Conservation (phyloP, 2,113 vertebrate species). For the Trochalopteron elliotii region DNA sequence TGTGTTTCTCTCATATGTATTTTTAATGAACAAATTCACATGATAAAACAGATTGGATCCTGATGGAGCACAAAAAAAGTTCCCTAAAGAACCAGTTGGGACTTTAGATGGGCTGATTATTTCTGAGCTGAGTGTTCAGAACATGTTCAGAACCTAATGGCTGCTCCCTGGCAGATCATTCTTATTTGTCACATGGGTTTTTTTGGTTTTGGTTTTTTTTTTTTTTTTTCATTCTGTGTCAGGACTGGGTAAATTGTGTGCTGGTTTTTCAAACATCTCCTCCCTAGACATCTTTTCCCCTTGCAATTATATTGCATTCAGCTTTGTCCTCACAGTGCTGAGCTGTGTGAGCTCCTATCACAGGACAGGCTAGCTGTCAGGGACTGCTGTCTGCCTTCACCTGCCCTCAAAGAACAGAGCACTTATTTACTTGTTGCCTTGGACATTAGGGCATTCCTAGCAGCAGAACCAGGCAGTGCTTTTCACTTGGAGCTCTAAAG, state of each 20-base stretch:
- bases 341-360: neutral
- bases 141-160: neutral
- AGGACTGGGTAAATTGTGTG: neutral
- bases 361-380: neutral
- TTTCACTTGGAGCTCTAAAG: neutral
- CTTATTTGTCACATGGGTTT: neutral
- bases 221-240: neutral
- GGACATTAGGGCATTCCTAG: neutral
- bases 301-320: neutral
- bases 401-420: neutral
- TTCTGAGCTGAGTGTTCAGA: neutral
- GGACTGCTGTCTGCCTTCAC: neutral
- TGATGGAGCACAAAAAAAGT: neutral
- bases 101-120: neutral
- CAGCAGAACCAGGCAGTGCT: neutral
- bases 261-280: neutral
- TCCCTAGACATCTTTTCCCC: neutral
- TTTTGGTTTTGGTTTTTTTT: too few relatives aligned
- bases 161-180: neutral
- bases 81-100: neutral
- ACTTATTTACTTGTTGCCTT: neutral
- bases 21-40: neutral
- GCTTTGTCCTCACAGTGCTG: rapidly evolving
- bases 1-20: neutral
- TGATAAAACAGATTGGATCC: neutral